Conservation (phyloP, 2,113 vertebrate genomes). For the Catharus minimus region DNA sequence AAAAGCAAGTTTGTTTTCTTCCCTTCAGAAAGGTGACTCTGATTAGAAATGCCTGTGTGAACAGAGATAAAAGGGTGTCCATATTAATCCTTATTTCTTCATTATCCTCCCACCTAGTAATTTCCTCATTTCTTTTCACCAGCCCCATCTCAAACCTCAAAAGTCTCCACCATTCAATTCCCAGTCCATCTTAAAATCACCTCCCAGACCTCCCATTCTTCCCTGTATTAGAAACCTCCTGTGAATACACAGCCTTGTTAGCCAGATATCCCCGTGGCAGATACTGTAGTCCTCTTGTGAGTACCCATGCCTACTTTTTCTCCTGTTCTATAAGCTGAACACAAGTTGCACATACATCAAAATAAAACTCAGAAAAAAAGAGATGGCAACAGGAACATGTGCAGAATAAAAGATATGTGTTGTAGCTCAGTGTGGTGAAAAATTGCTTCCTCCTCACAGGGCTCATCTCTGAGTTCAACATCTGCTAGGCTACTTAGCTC, state of each 20-base stretch:
- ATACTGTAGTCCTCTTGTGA: not conserved
- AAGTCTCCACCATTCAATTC: not conserved
- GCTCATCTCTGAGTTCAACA: slow-evolving; percentile 7
- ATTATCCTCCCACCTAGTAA: not conserved
- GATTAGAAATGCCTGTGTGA: not conserved
- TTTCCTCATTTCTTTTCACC: not conserved
- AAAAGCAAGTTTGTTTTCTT: not conserved
- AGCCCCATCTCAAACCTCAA: not conserved
- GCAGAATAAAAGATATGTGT: slow-evolving; percentile 20
- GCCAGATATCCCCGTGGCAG: not conserved
- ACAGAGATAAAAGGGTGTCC: not conserved
- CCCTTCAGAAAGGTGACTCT: not conserved
- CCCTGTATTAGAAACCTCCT: not conserved
- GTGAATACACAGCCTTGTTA: not conserved
- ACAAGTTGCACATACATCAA: not conserved
- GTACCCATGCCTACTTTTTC: not conserved
- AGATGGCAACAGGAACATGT: not conserved
- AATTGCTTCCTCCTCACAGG: slow-evolving; percentile 35
- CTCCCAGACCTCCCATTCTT: not conserved
- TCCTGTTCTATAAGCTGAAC: slow-evolving; percentile 9
- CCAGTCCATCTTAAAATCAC: not conserved
- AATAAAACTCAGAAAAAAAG: slow-evolving; percentile 3
- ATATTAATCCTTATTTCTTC: not conserved
- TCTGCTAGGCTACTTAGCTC: slow-evolving; percentile 48
- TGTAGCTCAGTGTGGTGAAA: slow-evolving; percentile 33